Base-by-base conservation (phyloP, 2,797 vertebrate genomes). In the Enteromius paludinosus region DNA sequence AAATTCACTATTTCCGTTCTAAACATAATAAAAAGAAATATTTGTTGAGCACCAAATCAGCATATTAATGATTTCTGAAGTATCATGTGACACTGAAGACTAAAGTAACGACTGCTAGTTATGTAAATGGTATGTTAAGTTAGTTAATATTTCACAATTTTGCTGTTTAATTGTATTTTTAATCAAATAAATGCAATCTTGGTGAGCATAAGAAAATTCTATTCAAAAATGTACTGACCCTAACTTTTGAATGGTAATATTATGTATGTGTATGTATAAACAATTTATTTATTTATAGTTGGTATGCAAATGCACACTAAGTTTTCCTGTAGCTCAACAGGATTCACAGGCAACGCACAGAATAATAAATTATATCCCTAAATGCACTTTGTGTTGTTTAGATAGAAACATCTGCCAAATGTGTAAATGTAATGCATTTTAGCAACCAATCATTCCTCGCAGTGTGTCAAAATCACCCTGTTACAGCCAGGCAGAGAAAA, bases 381-480 rank as follows among this genome's bases (percentile, higher is more conserved):
- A 59, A 75, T 59, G n/a, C n/a, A 18, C n/a, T 41, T 59, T 75
- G 17, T 25, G 33, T 59, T 25, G 41, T 15, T 59, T 41, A 35
- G n/a, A 25, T 75, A 28, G 38, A 54, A 75, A 59, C n/a, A 25
- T 75, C 35, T 75, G 35, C n/a, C 30, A 66, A 66, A 66, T 52
- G 28, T 25, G 41, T 35, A 25, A 52, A 49, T 66, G 12, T 66
- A 54, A 43, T 28, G 17, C 62, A 69, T 77, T 70, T 38, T 54
- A 62, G 52, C n/a, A 61, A 70, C 52, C 64, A 54, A 62, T 68
- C 49, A 30, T 70, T 70, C 65, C 30, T 83, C 41, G 49, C 61
- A 69, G 20, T 83, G 35, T 79, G 72, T 82, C 72, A 75, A 33
- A 73, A 69, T 41, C 65, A 66, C 64, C 38, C 38, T 59, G 25